Conservation (phyloP, 2,113 vertebrate species). For the Salvelinus fontinalis region DNA sequence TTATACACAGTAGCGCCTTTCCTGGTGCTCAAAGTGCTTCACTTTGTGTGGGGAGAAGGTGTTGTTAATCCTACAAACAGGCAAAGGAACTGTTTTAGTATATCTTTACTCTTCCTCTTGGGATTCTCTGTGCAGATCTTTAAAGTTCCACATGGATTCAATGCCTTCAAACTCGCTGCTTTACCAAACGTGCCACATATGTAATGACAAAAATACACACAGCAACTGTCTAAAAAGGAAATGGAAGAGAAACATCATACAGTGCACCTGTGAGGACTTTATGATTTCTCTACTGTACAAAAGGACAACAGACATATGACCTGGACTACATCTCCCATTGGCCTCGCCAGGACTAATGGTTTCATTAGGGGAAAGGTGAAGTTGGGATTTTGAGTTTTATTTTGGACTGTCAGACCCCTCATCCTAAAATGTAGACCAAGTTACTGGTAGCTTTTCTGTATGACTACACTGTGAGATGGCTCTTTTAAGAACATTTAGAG, state of each 20-base stretch:
- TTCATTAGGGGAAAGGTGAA: background rate
- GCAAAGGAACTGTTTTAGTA: background rate
- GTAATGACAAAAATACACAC: background rate
- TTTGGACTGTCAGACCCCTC: constrained; percentile 11
- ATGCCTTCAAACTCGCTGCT: too few relatives aligned
- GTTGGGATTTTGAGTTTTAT: background rate
- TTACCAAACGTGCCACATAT: background rate
- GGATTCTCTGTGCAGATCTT: background rate
- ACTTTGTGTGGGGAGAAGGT: background rate
- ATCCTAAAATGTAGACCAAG: constrained; percentile 12
- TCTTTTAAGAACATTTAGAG: constrained; percentile 22
- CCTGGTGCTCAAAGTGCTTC: too few relatives aligned
- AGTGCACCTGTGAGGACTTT: background rate
- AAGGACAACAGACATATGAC: background rate
- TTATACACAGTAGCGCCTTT: too few relatives aligned
- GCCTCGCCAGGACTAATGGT: background rate
- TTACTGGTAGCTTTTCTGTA: constrained; percentile 20
- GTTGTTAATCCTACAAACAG: background rate
- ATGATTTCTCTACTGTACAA: background rate
- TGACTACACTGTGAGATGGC: constrained; percentile 8
- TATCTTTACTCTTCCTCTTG: background rate
- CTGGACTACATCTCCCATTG: background rate
- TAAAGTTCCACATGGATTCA: too few relatives aligned
- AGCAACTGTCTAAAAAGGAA: background rate
- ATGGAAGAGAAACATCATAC: background rate